Base-by-base conservation (phyloP, 2,113 vertebrate genomes). In the Psephotus haematonotus region DNA sequence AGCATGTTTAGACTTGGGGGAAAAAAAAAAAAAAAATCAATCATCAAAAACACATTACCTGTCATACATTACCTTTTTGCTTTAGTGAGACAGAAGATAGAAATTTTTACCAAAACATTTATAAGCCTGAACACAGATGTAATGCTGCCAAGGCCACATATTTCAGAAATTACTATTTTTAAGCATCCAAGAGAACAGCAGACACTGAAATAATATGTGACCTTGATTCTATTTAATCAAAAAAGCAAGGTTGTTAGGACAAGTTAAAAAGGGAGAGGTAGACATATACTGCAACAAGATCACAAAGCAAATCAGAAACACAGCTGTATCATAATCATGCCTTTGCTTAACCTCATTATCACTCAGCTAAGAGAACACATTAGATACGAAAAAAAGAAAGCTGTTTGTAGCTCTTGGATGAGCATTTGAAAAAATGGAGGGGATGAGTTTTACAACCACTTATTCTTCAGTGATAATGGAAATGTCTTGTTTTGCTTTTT, bases 401-500 rank as follows among this genome's bases (percentile, higher is more conserved):
- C n/a, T 64, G 31, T 23, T 31, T 59, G 41, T 2, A 37, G 15
- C 8, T 86, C 41, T 46, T 20, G 24, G 41, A 59, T 27, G 31
- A 80, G 22, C 69, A 62, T 49, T 25, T 81, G 43, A 46, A 59
- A 86, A 86, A 87, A 39, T 11, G 13, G 78, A 69, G 8, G 39
- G 33, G 37, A 49, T 8, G 5, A 82, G 31, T n/a, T 7, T 37
- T 62, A 89, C 41, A 86, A 44, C 37, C 18, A 50, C 13, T 41
- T 29, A 33, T 44, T 68, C 44, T 69, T 68, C 50, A 49, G 0
- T 24, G 25, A 67, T 43, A 39, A 52, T 0, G 3, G 31, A 53
- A 11, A 9, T 2, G 2, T 33, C 68, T 6, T 55, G 6, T 2
- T 53, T 86, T 29, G 5, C 0, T 14, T 60, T 41, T 41, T 46